Base-by-base conservation (phyloP, 2,797 vertebrate genomes). In the Meriones psammophilus region DNA sequence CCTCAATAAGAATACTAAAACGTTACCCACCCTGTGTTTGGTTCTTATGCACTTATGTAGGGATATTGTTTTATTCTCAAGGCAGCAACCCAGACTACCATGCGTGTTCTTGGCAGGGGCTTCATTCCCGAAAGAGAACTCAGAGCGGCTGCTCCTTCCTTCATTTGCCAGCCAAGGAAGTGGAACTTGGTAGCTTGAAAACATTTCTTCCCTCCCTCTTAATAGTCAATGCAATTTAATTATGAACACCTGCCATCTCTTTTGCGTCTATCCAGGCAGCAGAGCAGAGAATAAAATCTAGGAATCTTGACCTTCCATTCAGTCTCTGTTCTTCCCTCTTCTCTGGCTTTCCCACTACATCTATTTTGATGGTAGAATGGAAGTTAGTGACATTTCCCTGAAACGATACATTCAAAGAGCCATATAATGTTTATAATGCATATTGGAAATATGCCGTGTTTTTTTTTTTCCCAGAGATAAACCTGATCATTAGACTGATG, bases 401-500 rank as follows among this genome's bases (percentile, higher is more conserved):
- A 95, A 95, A 96, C 60, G 81, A 94, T 97, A 84, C 93, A 69
- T 80, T 98, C 15, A 77, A 91, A 0, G 0, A 79, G 68, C 80
- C 79, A 91, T 86, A 56, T 73, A 93, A 89, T 93, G 90, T 94
- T 97, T 90, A 93, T 80, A 85, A 88, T 88, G 77, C 68, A 97
- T 97, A 97, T 93, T 83, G 36, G 93, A 97, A 95, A 76, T 71
- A 83, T 93, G 96, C 97, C 76, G 2, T 88, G 95, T 95, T 94
- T 88, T 50, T 42, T 42, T 42, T 50, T 24, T 81, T 97, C 95
- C 77, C 50, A 97, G 96, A 98, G 96, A 95, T 56, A 96, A 93
- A 96, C 88, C 54, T 96, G 91, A 91, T 96, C 97, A 95, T 97
- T 97, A 98, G 93, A 92, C 42, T 95, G 97, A 97, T 98, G 96